Evolutionary conservation across 2,797 vertebrate species (phyloP), one percentile per base, ranked within the genome.

Genomic region (Chaenodraco wilsoni): DNA sequence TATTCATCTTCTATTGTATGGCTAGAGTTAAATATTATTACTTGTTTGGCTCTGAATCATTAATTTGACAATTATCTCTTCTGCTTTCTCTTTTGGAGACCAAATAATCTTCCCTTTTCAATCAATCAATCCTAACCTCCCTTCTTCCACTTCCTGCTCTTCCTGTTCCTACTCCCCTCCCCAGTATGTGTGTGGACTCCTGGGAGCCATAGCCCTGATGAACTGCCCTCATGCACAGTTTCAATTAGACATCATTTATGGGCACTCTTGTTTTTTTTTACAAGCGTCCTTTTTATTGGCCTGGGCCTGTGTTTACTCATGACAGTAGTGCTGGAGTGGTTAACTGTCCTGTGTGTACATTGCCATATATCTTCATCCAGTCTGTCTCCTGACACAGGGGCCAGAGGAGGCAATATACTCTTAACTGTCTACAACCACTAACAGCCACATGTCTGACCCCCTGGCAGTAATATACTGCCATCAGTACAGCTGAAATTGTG

Each of bases 211-310:
- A 45, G 80, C 81, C 72, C 76, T 72, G 81, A 81, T 59, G 9
- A 91, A 80, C 78, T 82, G 76, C 88, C 78, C 84, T 87, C 82
- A 86, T 87, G 83, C 89, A 90, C 86, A 86, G 74, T 92, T 94
- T 92, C 87, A 93, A 93, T 94, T 93, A 93, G 92, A 92, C 80
- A 87, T 89, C 79, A 83, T 93, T 94, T 93, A 92, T 89, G 84
- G 83, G 76, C 76, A 73, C 76, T 78, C 41, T 70, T 79, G 74
- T 63, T 48, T 72, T 74, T 82, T 82, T 87, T 88, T 71, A 88
- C 82, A 72, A 80, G 69, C 19, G 16, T 75, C 33, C 33, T 87
- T 89, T 88, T 92, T 91, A 89, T 88, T 88, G 84, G 75, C 69
- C 56, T 33, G 62, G 81, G 80, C 59, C 84, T 86, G 79, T 89